These are phyloP conservation scores for Chondrilla cf. caribensis DNA, from an alignment of 37 sponge, comb jelly and placozoan genomes.

Conservation along the genomic window DNA sequence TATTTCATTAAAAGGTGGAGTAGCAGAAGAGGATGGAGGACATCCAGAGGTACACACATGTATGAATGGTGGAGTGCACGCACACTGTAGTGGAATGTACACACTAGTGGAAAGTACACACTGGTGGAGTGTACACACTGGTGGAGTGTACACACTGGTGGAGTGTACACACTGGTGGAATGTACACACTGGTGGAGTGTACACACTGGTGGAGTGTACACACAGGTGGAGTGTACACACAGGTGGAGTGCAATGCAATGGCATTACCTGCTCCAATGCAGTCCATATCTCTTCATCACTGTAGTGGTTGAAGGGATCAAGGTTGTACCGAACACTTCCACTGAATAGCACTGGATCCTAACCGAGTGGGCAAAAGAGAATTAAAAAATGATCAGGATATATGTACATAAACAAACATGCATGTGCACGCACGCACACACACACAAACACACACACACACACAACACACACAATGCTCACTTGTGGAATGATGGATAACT, in stretches of 20 bases:
- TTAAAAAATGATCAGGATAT: too few relatives aligned
- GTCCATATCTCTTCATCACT: slow-evolving; percentile 73
- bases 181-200: too few relatives aligned
- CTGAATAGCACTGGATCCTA: slow-evolving; percentile 90
- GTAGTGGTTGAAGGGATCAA: slow-evolving; percentile 83
- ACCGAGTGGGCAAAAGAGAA: neutral
- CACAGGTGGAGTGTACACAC: too few relatives aligned
- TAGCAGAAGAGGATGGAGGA: too few relatives aligned
- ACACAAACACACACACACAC: neutral
- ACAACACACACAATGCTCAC: neutral
- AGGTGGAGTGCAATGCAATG: neutral
- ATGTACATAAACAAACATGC: neutral
- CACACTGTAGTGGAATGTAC: too few relatives aligned
- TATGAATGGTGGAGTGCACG: too few relatives aligned
- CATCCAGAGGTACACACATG: too few relatives aligned
- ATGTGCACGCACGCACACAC: neutral
- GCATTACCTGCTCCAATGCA: slow-evolving; percentile 64
- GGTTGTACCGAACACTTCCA: slow-evolving; percentile 83
- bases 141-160: too few relatives aligned
- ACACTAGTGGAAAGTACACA: too few relatives aligned
- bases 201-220: too few relatives aligned
- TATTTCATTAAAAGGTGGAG: neutral
- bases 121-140: too few relatives aligned
- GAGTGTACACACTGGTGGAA: too few relatives aligned
- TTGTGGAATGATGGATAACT: slow-evolving; percentile 90